phyloP scores from a whole-genome alignment of 2,797 vertebrate species.

The Dipus sagitta region DNA sequence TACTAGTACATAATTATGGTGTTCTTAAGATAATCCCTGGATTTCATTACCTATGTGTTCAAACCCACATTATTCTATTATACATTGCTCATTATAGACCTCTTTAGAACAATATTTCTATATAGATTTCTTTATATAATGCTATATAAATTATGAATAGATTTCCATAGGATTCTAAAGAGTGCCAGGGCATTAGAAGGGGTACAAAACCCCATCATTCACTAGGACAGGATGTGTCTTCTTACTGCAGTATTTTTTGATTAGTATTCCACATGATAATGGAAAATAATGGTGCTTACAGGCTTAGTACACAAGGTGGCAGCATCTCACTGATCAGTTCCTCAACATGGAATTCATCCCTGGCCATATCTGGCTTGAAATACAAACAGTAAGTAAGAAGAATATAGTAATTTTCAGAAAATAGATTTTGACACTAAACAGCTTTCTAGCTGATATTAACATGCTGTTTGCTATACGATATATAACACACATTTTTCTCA shows the following conservation, averaged over 20 bases:
- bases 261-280: neutral
- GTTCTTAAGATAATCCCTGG: neutral
- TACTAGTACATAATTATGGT: neutral
- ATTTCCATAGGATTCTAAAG: neutral
- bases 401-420: conserved; percentile 21
- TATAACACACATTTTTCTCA: neutral
- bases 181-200: neutral
- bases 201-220: neutral
- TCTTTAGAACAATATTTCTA: conserved; percentile 8
- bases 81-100: neutral
- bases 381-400: neutral
- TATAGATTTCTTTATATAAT: neutral
- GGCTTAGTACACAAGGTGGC: conserved; percentile 73
- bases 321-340: conserved; percentile 61
- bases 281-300: conserved; percentile 12
- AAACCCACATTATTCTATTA: neutral
- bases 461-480: neutral
- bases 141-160: neutral
- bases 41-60: conserved; percentile 18
- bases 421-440: neutral
- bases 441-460: neutral
- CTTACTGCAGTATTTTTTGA: neutral
- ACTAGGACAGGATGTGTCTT: conserved; percentile 35
- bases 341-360: neutral
- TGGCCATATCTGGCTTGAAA: neutral